phyloP scores from a whole-genome alignment of 2,888 invertebrate genomes.

The Xanthorhoe spadicearia region DNA sequence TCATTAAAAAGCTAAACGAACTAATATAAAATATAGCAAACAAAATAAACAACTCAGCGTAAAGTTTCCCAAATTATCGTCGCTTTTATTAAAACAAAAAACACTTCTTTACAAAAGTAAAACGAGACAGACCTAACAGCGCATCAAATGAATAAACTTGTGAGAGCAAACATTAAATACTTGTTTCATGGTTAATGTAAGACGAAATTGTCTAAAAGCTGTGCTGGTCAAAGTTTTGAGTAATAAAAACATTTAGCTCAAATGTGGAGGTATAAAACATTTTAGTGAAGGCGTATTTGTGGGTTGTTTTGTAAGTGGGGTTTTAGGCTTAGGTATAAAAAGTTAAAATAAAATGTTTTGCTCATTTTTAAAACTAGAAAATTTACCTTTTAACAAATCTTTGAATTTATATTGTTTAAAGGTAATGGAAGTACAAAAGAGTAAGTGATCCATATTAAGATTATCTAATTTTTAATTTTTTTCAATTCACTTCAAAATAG shows the following conservation, averaged over 20 bases:
- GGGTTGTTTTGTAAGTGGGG: neutral
- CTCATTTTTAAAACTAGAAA: too few species aligned
- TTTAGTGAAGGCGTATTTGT: neutral
- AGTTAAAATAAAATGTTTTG: neutral
- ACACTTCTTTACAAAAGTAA: neutral
- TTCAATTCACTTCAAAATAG: too few species aligned
- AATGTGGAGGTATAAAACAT: neutral
- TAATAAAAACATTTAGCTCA: neutral
- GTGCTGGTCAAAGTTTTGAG: slow-evolving; percentile 9
- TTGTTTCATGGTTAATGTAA: slow-evolving; percentile 8
- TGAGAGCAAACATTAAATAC: slow-evolving; percentile 6
- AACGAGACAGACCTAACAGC: slow-evolving; percentile 10
- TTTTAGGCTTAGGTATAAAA: neutral
- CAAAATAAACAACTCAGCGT: too few species aligned
- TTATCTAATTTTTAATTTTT: too few species aligned
- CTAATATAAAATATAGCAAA: too few species aligned
- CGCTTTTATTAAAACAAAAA: neutral
- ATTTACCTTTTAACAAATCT: too few species aligned
- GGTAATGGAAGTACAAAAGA: too few species aligned
- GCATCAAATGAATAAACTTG: slow-evolving; percentile 12
- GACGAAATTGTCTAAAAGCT: slow-evolving; percentile 14
- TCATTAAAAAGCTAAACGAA: too few species aligned
- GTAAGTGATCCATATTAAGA: too few species aligned
- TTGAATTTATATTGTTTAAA: too few species aligned
- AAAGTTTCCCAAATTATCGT: neutral